Evolutionary conservation across 2,888 invertebrate genomes (phyloP).

Genomic region (Paralinhomoeus sp.): DNA sequence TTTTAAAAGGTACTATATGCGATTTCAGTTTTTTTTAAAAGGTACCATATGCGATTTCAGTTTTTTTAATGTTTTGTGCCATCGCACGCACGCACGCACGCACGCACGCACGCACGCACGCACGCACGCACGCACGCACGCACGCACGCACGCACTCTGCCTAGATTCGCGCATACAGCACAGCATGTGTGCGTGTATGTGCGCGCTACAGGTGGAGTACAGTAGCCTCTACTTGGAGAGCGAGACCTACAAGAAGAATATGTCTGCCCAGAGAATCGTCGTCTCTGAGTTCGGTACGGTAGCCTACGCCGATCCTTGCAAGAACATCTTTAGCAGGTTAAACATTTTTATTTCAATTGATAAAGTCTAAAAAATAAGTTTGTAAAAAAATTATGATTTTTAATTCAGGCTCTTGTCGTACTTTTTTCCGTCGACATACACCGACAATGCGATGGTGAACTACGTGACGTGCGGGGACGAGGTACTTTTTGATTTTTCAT

Average conservation of each 20-base stretch:
- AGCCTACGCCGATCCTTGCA: conserved; percentile 48
- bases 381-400: too few relatives aligned
- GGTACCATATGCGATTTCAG: too few relatives aligned
- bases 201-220: conserved; percentile 55
- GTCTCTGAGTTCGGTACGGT: conserved; percentile 59
- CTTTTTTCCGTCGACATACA: conserved; percentile 15
- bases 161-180: too few relatives aligned
- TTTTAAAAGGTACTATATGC: background rate
- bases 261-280: conserved; percentile 53
- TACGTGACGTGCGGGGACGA: conserved; percentile 67
- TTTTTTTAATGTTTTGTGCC: conserved; percentile 34
- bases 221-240: conserved; percentile 50
- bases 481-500: too few relatives aligned
- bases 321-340: conserved; percentile 29
- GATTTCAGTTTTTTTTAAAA: too few relatives aligned
- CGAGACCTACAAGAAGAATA: conserved; percentile 41
- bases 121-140: too few relatives aligned
- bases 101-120: too few relatives aligned
- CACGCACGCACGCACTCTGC: too few relatives aligned
- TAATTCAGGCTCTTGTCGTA: conserved; percentile 15
- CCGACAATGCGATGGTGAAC: conserved; percentile 73
- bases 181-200: too few relatives aligned
- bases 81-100: too few relatives aligned
- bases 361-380: too few relatives aligned
- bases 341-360: conserved; percentile 6